These are phyloP conservation scores for Horisme vitalbata DNA, from an alignment of 2,888 invertebrate genomes.

Conservation along the genomic window DNA sequence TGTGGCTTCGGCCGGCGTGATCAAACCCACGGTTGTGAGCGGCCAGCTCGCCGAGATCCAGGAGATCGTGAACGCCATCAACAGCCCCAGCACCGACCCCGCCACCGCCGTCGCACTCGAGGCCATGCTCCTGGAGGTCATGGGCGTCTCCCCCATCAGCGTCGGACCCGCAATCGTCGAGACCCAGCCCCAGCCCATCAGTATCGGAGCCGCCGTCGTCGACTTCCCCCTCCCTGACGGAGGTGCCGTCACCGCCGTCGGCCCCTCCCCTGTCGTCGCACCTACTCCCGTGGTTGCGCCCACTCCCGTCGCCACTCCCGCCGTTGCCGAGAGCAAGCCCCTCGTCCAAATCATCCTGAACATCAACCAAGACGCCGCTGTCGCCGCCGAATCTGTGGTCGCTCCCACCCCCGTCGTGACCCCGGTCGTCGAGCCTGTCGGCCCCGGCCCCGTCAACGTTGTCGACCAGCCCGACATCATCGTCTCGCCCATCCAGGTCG, in stretches of 20 bases:
- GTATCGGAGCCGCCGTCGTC: slow-evolving; percentile 32
- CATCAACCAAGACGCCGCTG: slow-evolving; percentile 29
- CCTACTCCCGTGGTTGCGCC: slow-evolving; percentile 13
- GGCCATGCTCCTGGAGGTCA: slow-evolving; percentile 29
- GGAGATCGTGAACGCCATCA: slow-evolving; percentile 39
- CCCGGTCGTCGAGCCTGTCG: slow-evolving; percentile 8
- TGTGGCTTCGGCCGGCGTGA: slow-evolving; percentile 53
- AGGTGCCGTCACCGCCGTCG: slow-evolving; percentile 21
- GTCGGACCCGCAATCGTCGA: slow-evolving; percentile 27
- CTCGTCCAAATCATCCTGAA: slow-evolving; percentile 46
- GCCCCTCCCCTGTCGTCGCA: slow-evolving; percentile 21
- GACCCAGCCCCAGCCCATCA: slow-evolving; percentile 28
- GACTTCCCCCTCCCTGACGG: slow-evolving; percentile 38
- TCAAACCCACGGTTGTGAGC: slow-evolving; percentile 31
- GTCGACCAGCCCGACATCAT: slow-evolving; percentile 19
- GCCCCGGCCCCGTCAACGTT: slow-evolving; percentile 18
- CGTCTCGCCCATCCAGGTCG: slow-evolving; percentile 27
- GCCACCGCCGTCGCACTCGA: slow-evolving; percentile 36
- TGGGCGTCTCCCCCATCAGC: slow-evolving; percentile 23
- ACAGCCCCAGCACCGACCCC: slow-evolving; percentile 37
- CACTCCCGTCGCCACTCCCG: slow-evolving; percentile 10
- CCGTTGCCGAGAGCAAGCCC: slow-evolving; percentile 30
- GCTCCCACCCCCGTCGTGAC: slow-evolving; percentile 15
- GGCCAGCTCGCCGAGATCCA: slow-evolving; percentile 33
- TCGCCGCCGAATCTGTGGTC: slow-evolving; percentile 11